These are phyloP conservation scores for Campopleginae sp. DNA, from an alignment of 2,888 invertebrate genomes.

Conservation along the genomic window DNA sequence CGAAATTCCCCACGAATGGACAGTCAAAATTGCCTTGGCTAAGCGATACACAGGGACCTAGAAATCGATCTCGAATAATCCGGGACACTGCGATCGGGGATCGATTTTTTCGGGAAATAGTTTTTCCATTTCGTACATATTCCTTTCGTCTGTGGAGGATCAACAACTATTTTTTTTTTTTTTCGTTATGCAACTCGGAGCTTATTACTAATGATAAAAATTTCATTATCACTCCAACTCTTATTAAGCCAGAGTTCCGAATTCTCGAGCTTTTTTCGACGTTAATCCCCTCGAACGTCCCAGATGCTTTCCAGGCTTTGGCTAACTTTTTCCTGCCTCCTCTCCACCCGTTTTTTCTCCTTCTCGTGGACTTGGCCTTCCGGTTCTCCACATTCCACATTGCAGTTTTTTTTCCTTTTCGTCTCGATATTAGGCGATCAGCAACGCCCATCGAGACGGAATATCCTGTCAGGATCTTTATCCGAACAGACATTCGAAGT, in stretches of 20 bases:
- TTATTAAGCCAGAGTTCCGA: not conserved
- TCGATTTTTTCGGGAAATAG: not conserved
- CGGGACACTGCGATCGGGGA: not conserved
- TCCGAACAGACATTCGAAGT: slow-evolving; percentile 58
- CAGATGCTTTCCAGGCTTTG: not conserved
- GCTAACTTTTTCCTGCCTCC: not conserved
- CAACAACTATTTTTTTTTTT: not conserved
- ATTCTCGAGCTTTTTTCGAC: not conserved
- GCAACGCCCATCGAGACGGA: slow-evolving; percentile 14
- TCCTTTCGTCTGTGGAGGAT: not conserved
- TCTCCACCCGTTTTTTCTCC: not conserved
- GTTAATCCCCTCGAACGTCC: slow-evolving; percentile 9
- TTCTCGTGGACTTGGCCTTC: not conserved
- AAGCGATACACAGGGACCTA: slow-evolving; percentile 1
- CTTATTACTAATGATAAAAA: slow-evolving; percentile 3
- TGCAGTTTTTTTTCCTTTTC: not conserved
- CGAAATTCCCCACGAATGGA: slow-evolving; percentile 49
- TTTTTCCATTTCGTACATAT: not conserved
- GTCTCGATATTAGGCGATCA: slow-evolving; percentile 1
- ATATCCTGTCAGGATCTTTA: slow-evolving; percentile 54
- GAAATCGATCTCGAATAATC: not conserved
- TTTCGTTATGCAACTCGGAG: not conserved
- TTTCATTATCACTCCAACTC: slow-evolving; percentile 1
- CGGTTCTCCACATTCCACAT: slow-evolving; percentile 20
- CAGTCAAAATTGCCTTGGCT: slow-evolving; percentile 46